Conservation (phyloP, 2,797 vertebrate genomes). For the Arnoldichthys spilopterus region DNA sequence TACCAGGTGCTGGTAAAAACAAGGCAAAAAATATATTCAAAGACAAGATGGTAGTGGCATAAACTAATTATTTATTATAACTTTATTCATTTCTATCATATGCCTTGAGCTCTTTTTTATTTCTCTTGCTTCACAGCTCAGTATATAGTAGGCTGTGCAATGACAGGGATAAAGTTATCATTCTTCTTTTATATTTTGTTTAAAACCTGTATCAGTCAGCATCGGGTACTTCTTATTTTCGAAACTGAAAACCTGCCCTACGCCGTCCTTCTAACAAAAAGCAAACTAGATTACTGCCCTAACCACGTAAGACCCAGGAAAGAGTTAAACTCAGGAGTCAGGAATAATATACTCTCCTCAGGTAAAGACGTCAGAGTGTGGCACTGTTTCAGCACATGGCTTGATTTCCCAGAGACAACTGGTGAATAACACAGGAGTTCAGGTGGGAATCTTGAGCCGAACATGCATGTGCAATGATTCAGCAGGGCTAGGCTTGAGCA, state of each 20-base stretch:
- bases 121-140: background rate
- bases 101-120: background rate
- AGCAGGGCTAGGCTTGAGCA: background rate
- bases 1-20: too few species aligned
- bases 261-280: too few species aligned
- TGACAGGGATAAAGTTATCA: background rate
- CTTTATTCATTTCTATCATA: background rate
- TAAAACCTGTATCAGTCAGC: background rate
- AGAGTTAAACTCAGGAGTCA: background rate
- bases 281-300: too few species aligned
- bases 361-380: background rate
- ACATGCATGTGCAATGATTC: background rate
- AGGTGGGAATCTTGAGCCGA: background rate
- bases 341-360: background rate
- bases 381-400: background rate
- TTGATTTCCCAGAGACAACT: background rate
- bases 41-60: too few species aligned
- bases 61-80: too few species aligned
- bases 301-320: too few species aligned
- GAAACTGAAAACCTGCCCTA: too few species aligned
- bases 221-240: too few species aligned
- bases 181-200: background rate
- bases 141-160: background rate
- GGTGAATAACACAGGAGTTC: conserved; percentile 1
- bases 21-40: too few species aligned